phyloP scores from a whole-genome alignment of 2,797 vertebrate species.

The Trichosurus vulpecula region DNA sequence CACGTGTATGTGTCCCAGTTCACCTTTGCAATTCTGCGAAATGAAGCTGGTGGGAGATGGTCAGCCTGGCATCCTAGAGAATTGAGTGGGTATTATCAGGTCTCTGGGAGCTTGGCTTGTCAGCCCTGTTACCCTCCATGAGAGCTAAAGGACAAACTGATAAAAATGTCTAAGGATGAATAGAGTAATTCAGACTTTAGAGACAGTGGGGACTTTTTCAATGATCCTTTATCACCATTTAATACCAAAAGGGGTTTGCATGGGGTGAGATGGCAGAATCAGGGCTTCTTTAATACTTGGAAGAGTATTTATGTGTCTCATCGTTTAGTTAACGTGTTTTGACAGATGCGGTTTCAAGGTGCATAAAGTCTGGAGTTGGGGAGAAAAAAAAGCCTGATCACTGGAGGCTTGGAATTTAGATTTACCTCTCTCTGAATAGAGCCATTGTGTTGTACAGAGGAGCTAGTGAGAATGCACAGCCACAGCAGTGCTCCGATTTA shows the following conservation, averaged over 20 bases:
- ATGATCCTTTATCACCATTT: conserved; percentile 40
- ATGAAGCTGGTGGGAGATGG: background rate
- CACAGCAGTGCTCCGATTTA: conserved; percentile 47
- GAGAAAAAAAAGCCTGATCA: conserved; percentile 62
- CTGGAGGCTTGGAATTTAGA: conserved; percentile 62
- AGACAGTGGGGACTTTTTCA: conserved; percentile 63
- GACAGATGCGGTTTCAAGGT: conserved; percentile 68
- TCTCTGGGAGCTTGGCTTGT: conserved; percentile 44
- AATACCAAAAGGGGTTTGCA: conserved; percentile 73
- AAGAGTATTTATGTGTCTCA: conserved; percentile 55
- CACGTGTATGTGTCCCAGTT: background rate
- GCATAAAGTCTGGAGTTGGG: conserved; percentile 41
- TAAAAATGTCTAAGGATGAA: conserved; percentile 62
- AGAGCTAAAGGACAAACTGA: conserved; percentile 66
- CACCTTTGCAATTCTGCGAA: background rate
- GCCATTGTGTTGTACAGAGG: conserved; percentile 48
- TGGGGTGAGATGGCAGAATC: conserved; percentile 58
- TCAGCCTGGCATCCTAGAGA: background rate
- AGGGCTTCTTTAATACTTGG: conserved; percentile 69
- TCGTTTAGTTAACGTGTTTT: conserved; percentile 68
- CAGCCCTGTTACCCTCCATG: conserved; percentile 59
- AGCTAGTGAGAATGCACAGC: conserved; percentile 59
- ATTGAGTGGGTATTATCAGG: conserved; percentile 35
- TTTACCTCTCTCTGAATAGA: conserved; percentile 62
- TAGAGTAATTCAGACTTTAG: conserved; percentile 55